phyloP scores from a whole-genome alignment of 1,140 invertebrate genomes.

The Drosophila nasuta region DNA sequence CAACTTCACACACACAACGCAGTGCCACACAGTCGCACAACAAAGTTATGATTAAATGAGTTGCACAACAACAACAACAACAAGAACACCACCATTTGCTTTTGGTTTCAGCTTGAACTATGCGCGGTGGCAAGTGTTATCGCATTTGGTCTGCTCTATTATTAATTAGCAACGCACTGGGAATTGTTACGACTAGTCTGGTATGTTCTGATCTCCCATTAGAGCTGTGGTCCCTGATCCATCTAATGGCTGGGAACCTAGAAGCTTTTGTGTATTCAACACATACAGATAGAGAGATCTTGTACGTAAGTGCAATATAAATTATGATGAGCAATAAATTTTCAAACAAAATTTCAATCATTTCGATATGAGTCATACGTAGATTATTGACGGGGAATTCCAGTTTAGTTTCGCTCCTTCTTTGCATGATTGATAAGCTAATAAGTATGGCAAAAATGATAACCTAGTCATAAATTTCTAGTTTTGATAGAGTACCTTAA shows the following conservation, averaged over 20 bases:
- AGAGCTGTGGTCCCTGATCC: not conserved
- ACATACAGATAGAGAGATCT: not conserved
- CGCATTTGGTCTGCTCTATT: conserved; percentile 61
- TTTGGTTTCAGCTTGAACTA: conserved; percentile 18
- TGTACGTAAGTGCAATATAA: not conserved
- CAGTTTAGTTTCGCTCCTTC: not conserved
- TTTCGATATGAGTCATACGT: not conserved
- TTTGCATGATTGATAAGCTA: no score
- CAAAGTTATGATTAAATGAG: conserved; percentile 80
- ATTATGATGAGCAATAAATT: conserved; percentile 6
- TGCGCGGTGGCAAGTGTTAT: conserved; percentile 77
- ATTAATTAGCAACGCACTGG: conserved; percentile 64
- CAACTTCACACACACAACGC: conserved; percentile 16
- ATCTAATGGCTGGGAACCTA: conserved; percentile 8
- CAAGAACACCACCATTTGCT: not conserved
- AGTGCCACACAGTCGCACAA: conserved; percentile 60
- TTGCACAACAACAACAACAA: not conserved
- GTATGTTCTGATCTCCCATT: not conserved
- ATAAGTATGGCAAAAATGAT: no score
- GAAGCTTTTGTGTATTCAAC: not conserved
- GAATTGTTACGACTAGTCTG: conserved; percentile 15
- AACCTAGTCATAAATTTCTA: no score
- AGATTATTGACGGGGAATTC: not conserved
- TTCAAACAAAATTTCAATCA: not conserved
- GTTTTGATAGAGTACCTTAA: no score